Percentiles rank a stretch among this genome's conserved stretches.
Conservation (phyloP, 2,797 vertebrate species). For the Sebastes reedi region DNA sequence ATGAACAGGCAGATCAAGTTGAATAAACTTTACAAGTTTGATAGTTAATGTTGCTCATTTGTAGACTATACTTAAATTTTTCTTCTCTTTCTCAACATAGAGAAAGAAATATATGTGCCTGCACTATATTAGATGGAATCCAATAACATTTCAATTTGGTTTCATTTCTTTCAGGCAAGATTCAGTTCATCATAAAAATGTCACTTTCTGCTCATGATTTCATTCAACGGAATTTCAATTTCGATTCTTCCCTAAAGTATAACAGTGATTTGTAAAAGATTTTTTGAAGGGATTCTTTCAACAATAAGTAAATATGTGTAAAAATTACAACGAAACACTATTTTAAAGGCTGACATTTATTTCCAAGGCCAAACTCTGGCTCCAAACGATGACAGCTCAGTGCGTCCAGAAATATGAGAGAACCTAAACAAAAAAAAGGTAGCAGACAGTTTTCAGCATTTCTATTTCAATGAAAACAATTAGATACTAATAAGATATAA, state of each 20-base stretch:
- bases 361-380: neutral
- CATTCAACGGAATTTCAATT: neutral
- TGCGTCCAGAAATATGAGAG: neutral
- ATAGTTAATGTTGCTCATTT: neutral
- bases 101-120: neutral
- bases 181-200: neutral
- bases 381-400: neutral
- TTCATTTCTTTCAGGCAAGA: neutral
- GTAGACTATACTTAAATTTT: neutral
- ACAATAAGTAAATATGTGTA: neutral
- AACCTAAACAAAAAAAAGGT: neutral
- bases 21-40: neutral
- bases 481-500: neutral
- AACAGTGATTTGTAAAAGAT: neutral
- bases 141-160: neutral
- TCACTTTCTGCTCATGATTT: neutral
- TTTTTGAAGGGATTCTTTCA: neutral
- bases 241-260: neutral
- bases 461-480: neutral
- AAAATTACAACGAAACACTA: neutral
- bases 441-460: neutral
- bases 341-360: slow-evolving; percentile 2
- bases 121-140: neutral
- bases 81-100: neutral
- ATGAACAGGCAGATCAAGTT: neutral